Evolutionary conservation across 1,140 invertebrate genomes (phyloP), one percentile per base, ranked within the genome.

Genomic region (Streblospio benedicti): DNA sequence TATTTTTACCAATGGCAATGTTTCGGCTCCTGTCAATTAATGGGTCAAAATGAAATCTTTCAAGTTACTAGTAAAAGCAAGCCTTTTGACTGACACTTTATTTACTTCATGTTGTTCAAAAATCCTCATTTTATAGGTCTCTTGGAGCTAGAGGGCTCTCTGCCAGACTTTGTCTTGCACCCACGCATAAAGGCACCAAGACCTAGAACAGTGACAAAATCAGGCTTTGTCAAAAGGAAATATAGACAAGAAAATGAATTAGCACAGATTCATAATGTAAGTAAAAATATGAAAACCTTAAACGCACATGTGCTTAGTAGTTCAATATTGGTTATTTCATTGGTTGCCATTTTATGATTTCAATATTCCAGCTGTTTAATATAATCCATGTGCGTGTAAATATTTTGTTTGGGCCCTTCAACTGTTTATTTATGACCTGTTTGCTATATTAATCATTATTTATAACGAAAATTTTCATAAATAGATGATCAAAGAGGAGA

Each of bases 141-240:
- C 23, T 54, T 76, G 47, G 77, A 79, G 58, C 61, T 79, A 28
- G 77, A 79, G 61, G 67, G 71, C 5, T 74, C 75, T 5, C 61
- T 79, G 25, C 76, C 76, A 12, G 68, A 74, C 33, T 76, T 70
- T 67, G 75, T 77, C 2, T 65, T 69, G 0, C 66, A 74, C 31
- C 74, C 76, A 4, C 63, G 70, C 47, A 67, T 77, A 20, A 76
- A 71, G 60, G 71, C 71, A 14, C 75, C 75, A 0, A 73, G 69
- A 63, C 67, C 70, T 0, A 69, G 68, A 49, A 71, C 68, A 16
- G 68, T 71, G 18, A 76, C 72, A 2, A 75, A 72, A 53, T 64
- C 71, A 50, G 75, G 76, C 0, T 77, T 74, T 59, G 64, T 73
- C 12, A 78, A 77, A 60, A 62, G 75, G 30, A 75, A 76, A 62